These are phyloP conservation scores for Lepilemur septentrionalis DNA, from an alignment of 2,797 vertebrate genomes.

Conservation along the genomic window DNA sequence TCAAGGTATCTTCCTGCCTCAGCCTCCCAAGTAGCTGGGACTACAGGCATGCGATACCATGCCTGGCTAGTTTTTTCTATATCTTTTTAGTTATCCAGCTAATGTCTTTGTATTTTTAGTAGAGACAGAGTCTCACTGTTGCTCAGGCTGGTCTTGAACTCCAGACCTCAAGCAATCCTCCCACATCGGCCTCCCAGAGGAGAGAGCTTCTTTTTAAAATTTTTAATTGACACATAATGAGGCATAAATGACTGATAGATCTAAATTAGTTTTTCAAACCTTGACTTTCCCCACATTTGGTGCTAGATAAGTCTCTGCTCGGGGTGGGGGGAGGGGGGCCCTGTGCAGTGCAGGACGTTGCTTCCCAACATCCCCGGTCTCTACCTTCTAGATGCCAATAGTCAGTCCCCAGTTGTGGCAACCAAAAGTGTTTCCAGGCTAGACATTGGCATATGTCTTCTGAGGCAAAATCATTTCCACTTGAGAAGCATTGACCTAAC, in stretches of 20 bases:
- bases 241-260: not conserved
- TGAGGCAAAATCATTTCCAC: not conserved
- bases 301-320: no score
- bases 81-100: no score
- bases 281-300: not conserved
- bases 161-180: no score
- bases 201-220: not conserved
- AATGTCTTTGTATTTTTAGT: no score
- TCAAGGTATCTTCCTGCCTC: no score
- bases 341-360: no score
- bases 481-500: not conserved
- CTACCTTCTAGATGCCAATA: not conserved
- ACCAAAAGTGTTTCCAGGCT: not conserved
- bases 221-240: not conserved
- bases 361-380: not conserved
- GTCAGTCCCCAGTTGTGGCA: not conserved
- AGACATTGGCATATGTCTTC: not conserved
- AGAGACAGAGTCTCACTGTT: no score
- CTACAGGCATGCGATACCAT: no score
- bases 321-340: rapidly evolving
- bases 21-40: no score
- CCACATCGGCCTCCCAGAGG: not conserved
- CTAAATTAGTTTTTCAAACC: not conserved
- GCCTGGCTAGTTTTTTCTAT: no score
- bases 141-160: no score